These are phyloP conservation scores for Cirrhinus molitorella DNA, from an alignment of 2,797 vertebrate genomes.

Conservation along the genomic window DNA sequence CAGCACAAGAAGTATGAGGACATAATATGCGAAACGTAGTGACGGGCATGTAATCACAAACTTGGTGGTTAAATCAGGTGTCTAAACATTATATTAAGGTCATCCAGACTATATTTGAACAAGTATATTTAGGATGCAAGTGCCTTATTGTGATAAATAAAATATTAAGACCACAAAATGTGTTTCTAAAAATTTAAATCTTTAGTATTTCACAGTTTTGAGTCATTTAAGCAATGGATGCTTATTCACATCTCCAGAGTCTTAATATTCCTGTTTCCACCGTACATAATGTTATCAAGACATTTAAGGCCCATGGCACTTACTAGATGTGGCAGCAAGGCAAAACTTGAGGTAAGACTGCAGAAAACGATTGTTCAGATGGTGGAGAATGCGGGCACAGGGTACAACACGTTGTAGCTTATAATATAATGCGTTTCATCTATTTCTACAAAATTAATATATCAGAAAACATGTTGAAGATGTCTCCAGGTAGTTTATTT, in stretches of 20 bases:
- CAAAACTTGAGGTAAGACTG: neutral
- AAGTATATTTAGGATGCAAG: neutral
- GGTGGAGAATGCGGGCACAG: neutral
- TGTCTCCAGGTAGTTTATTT: neutral
- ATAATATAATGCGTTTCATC: neutral
- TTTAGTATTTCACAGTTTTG: neutral
- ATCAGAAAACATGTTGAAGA: neutral
- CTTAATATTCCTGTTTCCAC: neutral
- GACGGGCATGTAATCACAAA: neutral
- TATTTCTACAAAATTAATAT: neutral
- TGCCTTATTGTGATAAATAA: neutral
- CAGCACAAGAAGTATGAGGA: slow-evolving; percentile 12
- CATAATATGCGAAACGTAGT: neutral
- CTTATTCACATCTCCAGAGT: neutral
- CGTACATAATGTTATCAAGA: neutral
- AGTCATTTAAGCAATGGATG: no score
- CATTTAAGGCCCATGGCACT: neutral
- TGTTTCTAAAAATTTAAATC: neutral
- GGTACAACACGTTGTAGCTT: neutral
- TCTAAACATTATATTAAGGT: neutral
- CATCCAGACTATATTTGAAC: neutral
- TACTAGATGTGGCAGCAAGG: neutral
- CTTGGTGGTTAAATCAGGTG: neutral
- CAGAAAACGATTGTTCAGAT: neutral
- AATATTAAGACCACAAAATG: neutral